Evolutionary conservation across 2,888 invertebrate species (phyloP).

Genomic region (Doris montereyensis): DNA sequence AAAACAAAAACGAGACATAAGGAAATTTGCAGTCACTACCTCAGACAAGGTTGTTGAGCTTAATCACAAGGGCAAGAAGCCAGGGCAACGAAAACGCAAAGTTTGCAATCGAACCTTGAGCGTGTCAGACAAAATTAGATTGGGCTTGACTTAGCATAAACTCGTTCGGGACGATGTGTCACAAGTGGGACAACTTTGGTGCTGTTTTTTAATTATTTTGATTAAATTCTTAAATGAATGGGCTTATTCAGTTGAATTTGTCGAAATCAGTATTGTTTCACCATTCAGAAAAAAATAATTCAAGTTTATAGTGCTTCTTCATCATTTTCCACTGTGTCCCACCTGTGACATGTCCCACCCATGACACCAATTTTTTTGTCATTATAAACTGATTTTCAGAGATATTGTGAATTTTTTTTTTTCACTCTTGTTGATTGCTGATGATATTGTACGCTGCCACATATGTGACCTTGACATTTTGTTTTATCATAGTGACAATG

Average conservation of each 20-base stretch:
- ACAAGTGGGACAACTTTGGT: constrained; percentile 18
- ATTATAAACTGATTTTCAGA: too few relatives aligned
- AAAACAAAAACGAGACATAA: constrained; percentile 14
- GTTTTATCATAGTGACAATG: too few relatives aligned
- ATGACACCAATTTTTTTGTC: too few relatives aligned
- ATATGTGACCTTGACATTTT: too few relatives aligned
- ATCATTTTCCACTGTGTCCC: neutral
- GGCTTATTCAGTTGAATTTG: constrained; percentile 19
- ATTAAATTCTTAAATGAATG: constrained; percentile 14
- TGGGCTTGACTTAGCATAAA: neutral
- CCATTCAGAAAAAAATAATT: constrained; percentile 22
- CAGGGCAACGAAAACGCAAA: neutral
- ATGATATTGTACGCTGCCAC: too few relatives aligned
- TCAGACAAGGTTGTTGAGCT: constrained; percentile 27
- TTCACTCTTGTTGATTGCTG: too few relatives aligned
- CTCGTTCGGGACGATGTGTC: neutral
- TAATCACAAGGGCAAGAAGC: constrained; percentile 23
- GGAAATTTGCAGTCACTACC: constrained; percentile 22
- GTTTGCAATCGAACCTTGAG: constrained; percentile 21
- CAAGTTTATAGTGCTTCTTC: neutral
- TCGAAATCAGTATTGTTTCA: constrained; percentile 11
- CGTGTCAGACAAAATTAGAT: constrained; percentile 17
- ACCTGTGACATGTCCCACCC: too few relatives aligned
- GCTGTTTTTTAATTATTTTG: neutral
- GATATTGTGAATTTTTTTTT: too few relatives aligned